Percentiles rank a stretch among this genome's conserved stretches.
Conservation (phyloP, 37 sponge, comb jelly and placozoan species). For the Diacarnus erythraeanus region DNA sequence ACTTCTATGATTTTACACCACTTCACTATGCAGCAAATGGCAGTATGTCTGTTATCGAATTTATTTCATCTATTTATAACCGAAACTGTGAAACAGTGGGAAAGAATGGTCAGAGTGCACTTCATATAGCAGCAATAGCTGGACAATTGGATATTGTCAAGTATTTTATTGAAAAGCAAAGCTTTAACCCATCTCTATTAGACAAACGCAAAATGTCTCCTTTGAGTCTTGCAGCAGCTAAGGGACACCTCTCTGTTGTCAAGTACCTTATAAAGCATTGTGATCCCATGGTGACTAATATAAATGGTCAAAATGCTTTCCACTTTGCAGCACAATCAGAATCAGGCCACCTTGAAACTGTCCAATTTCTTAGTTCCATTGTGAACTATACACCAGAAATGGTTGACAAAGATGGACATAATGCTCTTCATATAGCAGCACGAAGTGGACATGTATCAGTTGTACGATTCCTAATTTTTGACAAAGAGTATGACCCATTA, state of each 20-base stretch:
- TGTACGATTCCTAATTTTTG: slow-evolving; percentile 5
- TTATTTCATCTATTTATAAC: background rate
- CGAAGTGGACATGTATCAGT: slow-evolving; percentile 13
- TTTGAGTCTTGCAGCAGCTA: slow-evolving; percentile 5
- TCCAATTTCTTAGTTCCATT: slow-evolving; percentile 4
- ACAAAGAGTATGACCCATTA: background rate
- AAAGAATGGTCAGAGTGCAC: background rate
- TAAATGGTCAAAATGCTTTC: slow-evolving; percentile 9
- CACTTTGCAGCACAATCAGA: slow-evolving; percentile 22
- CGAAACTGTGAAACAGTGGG: background rate
- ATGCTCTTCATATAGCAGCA: slow-evolving; percentile 40
- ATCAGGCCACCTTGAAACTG: background rate
- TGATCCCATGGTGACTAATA: background rate
- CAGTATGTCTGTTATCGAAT: slow-evolving; percentile 6
- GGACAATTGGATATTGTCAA: slow-evolving; percentile 9
- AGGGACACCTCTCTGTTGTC: slow-evolving; percentile 6
- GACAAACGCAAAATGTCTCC: background rate
- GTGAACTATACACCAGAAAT: slow-evolving; percentile 5
- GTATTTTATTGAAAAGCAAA: background rate
- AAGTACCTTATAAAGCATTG: background rate
- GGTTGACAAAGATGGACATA: background rate
- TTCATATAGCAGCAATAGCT: background rate
- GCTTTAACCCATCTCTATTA: background rate
- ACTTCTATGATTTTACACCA: background rate
- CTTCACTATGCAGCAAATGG: slow-evolving; percentile 16